Evolutionary conservation across 2,113 vertebrate genomes (phyloP).

Genomic region (Paradoxurus hermaphroditus): DNA sequence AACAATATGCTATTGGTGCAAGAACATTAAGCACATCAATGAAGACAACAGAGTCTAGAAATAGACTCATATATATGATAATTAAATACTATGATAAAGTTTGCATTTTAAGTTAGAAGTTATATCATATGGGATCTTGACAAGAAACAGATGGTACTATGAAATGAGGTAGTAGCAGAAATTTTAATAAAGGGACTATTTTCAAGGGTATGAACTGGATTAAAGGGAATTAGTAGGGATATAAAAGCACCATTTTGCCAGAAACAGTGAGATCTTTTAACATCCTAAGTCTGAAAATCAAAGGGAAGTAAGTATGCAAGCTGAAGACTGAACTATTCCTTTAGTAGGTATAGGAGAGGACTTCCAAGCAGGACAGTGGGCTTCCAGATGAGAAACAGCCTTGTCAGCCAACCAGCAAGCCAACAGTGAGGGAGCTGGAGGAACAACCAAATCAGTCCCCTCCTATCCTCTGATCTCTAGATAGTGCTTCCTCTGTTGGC

Average conservation of each 20-base stretch:
- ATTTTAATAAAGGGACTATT: conserved; percentile 43
- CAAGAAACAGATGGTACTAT: conserved; percentile 58
- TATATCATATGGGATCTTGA: conserved; percentile 57
- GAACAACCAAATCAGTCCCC: not conserved
- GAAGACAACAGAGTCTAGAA: conserved; percentile 46
- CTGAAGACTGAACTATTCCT: not conserved
- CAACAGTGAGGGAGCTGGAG: not conserved
- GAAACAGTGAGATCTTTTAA: not conserved
- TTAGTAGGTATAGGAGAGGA: not conserved
- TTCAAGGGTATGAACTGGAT: conserved; percentile 27
- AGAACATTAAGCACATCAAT: conserved; percentile 43
- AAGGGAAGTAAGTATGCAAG: not conserved
- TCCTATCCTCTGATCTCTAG: not conserved
- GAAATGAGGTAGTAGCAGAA: conserved; percentile 58
- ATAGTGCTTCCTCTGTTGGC: not conserved
- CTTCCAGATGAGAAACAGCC: not conserved
- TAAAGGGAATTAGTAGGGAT: not conserved
- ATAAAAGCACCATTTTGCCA: not conserved
- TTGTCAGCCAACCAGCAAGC: not conserved
- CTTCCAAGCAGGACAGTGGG: not conserved
- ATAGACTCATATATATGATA: conserved; percentile 63
- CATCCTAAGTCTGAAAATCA: not conserved
- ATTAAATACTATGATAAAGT: conserved; percentile 63
- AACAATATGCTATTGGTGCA: conserved; percentile 3
- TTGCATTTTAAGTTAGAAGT: conserved; percentile 70